Evolutionary conservation across 2,888 invertebrate species (phyloP).

Genomic region (Nephrotoma appendiculata): DNA sequence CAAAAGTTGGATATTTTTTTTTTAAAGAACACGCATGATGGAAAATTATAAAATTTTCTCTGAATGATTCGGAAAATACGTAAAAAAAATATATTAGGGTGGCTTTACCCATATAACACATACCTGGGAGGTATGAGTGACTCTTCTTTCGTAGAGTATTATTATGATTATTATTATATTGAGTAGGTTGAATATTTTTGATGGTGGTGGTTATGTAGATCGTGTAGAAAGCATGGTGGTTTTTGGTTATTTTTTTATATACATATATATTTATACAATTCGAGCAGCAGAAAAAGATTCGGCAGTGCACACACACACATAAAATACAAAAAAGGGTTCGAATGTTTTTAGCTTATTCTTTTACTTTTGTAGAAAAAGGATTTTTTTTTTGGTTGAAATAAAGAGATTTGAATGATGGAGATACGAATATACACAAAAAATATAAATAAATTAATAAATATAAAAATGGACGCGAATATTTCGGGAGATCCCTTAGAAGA

Average conservation of each 20-base stretch:
- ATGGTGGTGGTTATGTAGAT: not conserved
- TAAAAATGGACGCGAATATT: not conserved
- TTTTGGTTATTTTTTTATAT: not conserved
- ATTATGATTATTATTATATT: not conserved
- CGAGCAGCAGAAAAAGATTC: not conserved
- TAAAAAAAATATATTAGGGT: not conserved
- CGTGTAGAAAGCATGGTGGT: not conserved
- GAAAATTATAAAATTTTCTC: not conserved
- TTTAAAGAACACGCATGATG: not conserved
- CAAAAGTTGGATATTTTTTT: not conserved
- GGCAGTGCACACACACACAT: not conserved
- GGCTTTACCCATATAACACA: not conserved
- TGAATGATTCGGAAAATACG: not conserved
- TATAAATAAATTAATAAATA: not conserved
- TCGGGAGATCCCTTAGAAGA: not conserved
- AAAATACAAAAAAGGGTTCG: slow-evolving; percentile 1
- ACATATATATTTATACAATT: not conserved
- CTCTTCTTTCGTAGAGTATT: not conserved
- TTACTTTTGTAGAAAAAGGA: slow-evolving; percentile 3
- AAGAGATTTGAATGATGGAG: not conserved
- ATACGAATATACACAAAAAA: not conserved
- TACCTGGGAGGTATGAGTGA: not conserved
- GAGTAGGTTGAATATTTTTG: not conserved
- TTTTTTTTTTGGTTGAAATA: not conserved
- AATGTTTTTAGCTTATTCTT: slow-evolving; percentile 1